Conservation (phyloP, 2,888 invertebrate genomes). For the Brachylomia viminalis region DNA sequence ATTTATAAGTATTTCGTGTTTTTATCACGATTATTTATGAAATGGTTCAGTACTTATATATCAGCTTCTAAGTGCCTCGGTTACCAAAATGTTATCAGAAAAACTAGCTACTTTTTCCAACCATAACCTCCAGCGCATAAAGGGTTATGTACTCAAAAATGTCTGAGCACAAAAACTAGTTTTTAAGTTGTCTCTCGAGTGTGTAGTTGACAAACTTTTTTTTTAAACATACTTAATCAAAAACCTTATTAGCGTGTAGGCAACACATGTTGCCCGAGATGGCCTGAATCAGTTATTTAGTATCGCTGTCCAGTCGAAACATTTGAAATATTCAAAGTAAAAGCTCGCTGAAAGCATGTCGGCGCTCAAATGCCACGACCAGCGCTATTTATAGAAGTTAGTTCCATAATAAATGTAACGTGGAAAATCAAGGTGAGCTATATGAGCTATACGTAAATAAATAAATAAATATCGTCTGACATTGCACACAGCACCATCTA, state of each 20-base stretch:
- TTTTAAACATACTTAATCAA: slow-evolving; percentile 17
- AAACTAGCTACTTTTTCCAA: neutral
- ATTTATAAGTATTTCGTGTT: slow-evolving; percentile 1
- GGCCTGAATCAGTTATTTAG: slow-evolving; percentile 68
- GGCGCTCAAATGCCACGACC: slow-evolving; percentile 66
- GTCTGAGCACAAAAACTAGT: slow-evolving; percentile 10
- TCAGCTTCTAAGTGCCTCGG: neutral
- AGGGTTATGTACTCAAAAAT: neutral
- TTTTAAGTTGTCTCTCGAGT: neutral
- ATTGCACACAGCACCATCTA: too few relatives aligned
- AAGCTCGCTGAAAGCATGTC: slow-evolving; percentile 72
- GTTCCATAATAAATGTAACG: slow-evolving; percentile 61
- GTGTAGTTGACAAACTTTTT: neutral
- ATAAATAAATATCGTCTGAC: too few relatives aligned
- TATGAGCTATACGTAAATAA: too few relatives aligned
- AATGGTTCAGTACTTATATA: neutral
- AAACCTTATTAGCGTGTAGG: slow-evolving; percentile 30
- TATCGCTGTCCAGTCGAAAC: slow-evolving; percentile 64
- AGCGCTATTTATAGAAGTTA: slow-evolving; percentile 68
- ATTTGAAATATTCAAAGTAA: slow-evolving; percentile 75
- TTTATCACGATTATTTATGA: neutral
- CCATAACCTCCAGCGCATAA: neutral
- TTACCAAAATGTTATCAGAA: neutral
- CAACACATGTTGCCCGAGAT: slow-evolving; percentile 24
- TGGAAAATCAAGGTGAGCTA: slow-evolving; percentile 17